Percentiles rank a stretch among this genome's conserved stretches.
Evolutionary conservation across 2,113 vertebrate genomes (phyloP).

Genomic region (Rhizomys pruinosus): DNA sequence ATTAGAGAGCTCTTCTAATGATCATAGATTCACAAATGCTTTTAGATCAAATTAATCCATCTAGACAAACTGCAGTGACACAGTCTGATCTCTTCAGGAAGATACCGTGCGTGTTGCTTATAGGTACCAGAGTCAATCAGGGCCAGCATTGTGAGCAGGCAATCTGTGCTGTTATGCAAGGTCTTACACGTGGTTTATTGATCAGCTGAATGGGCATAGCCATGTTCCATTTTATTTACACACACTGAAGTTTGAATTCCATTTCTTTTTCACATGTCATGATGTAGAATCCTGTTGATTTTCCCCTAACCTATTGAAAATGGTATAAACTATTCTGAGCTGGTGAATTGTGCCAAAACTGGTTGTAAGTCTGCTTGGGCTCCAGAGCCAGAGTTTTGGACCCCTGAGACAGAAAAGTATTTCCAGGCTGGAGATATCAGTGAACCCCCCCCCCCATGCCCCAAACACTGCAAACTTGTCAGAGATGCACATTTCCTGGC

Average conservation of each 20-base stretch:
- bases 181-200: neutral
- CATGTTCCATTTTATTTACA: neutral
- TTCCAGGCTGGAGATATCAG: neutral
- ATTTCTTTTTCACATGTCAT: neutral
- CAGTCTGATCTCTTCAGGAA: neutral
- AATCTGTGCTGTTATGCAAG: neutral
- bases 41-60: slow-evolving; percentile 43
- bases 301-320: slow-evolving; percentile 5
- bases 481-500: neutral
- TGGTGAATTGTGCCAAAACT: neutral
- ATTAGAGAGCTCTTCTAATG: neutral
- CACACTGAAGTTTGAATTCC: neutral
- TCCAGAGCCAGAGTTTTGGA: neutral
- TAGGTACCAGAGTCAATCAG: neutral
- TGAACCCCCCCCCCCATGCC: no score
- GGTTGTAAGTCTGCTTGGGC: neutral
- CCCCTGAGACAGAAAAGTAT: neutral
- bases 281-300: slow-evolving; percentile 5
- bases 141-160: neutral
- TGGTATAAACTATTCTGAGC: neutral
- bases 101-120: neutral
- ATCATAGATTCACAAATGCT: neutral
- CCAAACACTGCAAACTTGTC: neutral
- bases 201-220: neutral
- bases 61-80: neutral